These are phyloP conservation scores for Gandaritis pyraliata DNA, from an alignment of 2,888 invertebrate species.

Conservation along the genomic window DNA sequence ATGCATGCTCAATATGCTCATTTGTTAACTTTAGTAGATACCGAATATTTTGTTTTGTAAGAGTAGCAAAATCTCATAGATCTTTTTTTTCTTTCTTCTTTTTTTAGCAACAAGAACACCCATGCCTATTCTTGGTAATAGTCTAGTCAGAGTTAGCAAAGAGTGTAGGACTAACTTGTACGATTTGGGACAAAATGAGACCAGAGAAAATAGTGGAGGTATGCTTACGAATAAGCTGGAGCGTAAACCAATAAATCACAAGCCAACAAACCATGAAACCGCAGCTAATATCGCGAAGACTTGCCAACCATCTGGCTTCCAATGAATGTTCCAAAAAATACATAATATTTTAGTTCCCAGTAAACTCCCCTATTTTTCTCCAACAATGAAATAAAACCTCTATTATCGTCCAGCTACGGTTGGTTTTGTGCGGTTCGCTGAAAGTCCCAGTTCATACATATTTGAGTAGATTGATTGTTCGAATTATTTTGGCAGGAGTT, in stretches of 20 bases:
- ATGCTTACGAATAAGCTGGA: neutral
- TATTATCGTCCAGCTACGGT: neutral
- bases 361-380: conserved; percentile 12
- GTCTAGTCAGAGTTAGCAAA: no score
- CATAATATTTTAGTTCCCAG: conserved; percentile 27
- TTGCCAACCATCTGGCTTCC: conserved; percentile 38
- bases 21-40: no score
- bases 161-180: no score
- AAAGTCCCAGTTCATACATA: conserved; percentile 35
- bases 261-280: conserved; percentile 32
- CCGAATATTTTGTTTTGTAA: no score
- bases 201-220: neutral
- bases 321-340: conserved; percentile 29
- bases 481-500: conserved; percentile 37
- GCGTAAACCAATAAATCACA: conserved; percentile 28
- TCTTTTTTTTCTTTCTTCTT: no score
- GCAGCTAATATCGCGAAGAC: conserved; percentile 25
- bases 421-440: neutral
- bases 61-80: no score
- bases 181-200: no score
- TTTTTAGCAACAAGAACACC: no score
- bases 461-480: conserved; percentile 39
- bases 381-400: neutral
- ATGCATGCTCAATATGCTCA: no score
- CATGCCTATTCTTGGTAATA: no score